Percentiles rank a stretch among this genome's conserved stretches.
Evolutionary conservation across 2,888 invertebrate genomes (phyloP).

Genomic region (Drosophila kanekoi): DNA sequence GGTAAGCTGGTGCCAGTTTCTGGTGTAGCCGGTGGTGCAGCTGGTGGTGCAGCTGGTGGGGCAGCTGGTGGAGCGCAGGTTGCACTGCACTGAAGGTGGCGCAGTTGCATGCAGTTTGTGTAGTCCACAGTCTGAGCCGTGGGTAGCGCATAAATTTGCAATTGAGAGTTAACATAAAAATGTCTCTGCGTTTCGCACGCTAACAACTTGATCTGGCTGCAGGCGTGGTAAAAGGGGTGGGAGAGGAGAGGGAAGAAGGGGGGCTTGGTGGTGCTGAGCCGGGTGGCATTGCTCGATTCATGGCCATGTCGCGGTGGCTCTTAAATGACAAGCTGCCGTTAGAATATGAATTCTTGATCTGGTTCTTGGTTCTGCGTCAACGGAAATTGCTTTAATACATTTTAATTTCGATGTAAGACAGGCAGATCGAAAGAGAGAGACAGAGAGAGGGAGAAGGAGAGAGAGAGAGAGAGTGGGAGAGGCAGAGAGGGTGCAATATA

Average conservation of each 20-base stretch:
- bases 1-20: slow-evolving; percentile 74
- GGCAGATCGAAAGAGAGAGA: slow-evolving; percentile 9
- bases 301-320: slow-evolving; percentile 50
- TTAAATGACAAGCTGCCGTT: slow-evolving; percentile 69
- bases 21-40: neutral
- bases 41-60: neutral
- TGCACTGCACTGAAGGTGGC: neutral
- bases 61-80: neutral
- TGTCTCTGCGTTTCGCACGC: slow-evolving; percentile 39
- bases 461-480: slow-evolving; percentile 6
- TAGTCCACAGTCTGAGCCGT: slow-evolving; percentile 6
- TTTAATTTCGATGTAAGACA: slow-evolving; percentile 51
- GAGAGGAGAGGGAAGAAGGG: neutral
- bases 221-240: neutral
- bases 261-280: neutral
- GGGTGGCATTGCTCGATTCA: slow-evolving; percentile 19
- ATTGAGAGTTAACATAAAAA: slow-evolving; percentile 29
- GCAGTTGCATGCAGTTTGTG: neutral
- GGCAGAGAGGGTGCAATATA: slow-evolving; percentile 19
- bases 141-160: slow-evolving; percentile 63
- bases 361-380: slow-evolving; percentile 43
- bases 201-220: slow-evolving; percentile 42
- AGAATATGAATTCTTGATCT: slow-evolving; percentile 55
- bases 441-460: neutral
- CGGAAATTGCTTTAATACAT: slow-evolving; percentile 78